Base-by-base conservation (phyloP, 2,888 invertebrate genomes). In the Ametastegia equiseti region DNA sequence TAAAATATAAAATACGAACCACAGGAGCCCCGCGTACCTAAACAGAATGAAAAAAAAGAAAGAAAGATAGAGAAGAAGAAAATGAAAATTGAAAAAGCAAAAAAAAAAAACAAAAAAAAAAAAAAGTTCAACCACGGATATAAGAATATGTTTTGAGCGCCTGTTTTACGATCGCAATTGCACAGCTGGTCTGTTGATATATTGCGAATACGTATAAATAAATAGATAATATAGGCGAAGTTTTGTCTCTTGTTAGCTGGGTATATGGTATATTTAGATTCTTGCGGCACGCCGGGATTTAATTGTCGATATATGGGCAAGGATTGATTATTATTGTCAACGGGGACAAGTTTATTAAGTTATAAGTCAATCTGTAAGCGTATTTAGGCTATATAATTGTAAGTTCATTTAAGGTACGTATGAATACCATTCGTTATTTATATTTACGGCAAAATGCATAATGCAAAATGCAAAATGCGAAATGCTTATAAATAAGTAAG, bases 31-130 rank as follows among this genome's bases (percentile, higher is more conserved):
- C 33, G 75, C 54, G 75, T 75, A 75, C 54, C 54, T 75, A 78
- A n/a, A 81, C 79, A 83, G 77, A 81, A 84, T 81, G 63, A 77
- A 60, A 36, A 82, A 81, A 75, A 81, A 81, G 19, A 15, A 39
- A 80, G 73, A 47, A 45, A 67, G 30, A 47, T 78, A 80, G 36
- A 79, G 36, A 60, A 60, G 19, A 60, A 23, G 6, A 23, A 30
- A 65, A 23, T 11, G 36, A 33, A 71, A n/a, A n/a, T n/a, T n/a
- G n/a, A n/a, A n/a, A n/a, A n/a, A n/a, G n/a, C n/a, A n/a, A n/a
- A n/a, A n/a, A n/a, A n/a, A n/a, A n/a, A n/a, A n/a, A n/a, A n/a
- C n/a, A n/a, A n/a, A n/a, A n/a, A n/a, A n/a, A n/a, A n/a, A n/a
- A n/a, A n/a, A n/a, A n/a, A n/a, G n/a, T 60, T 60, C 23, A 60